Percentiles rank a stretch among this genome's conserved stretches.
Conservation (phyloP, 2,888 invertebrate genomes). For the Lingula anatina region DNA sequence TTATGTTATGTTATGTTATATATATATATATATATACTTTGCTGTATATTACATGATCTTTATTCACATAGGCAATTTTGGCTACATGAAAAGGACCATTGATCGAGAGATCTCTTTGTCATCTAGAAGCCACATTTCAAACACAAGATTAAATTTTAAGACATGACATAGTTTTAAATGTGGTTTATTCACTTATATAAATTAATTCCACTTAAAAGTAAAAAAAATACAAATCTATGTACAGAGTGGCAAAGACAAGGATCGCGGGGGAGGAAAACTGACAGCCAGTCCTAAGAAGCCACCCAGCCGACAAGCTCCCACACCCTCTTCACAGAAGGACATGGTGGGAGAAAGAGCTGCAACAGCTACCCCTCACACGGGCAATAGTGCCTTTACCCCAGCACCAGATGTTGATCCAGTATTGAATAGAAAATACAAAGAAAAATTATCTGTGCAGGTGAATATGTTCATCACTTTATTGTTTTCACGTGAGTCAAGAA, state of each 20-base stretch:
- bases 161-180: neutral
- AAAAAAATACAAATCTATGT: too few species aligned
- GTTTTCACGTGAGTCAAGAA: too few species aligned
- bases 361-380: slow-evolving; percentile 12
- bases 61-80: too few species aligned
- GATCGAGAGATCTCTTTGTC: too few species aligned
- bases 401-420: slow-evolving; percentile 18
- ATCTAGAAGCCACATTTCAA: neutral
- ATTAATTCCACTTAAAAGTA: too few species aligned
- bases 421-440: slow-evolving; percentile 28
- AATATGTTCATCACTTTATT: too few species aligned
- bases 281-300: slow-evolving; percentile 9
- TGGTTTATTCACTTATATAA: neutral
- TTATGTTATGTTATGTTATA: too few species aligned
- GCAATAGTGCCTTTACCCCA: too few species aligned
- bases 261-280: slow-evolving; percentile 4
- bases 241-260: neutral
- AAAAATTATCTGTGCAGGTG: slow-evolving; percentile 31
- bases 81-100: too few species aligned
- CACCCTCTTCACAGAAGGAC: slow-evolving; percentile 11
- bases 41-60: too few species aligned
- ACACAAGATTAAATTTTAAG: neutral
- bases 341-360: slow-evolving; percentile 12
- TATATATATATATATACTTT: too few species aligned
- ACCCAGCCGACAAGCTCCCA: slow-evolving; percentile 16